These are phyloP conservation scores for Crotalus tigris DNA, from an alignment of 2,113 vertebrate species.

Conservation along the genomic window DNA sequence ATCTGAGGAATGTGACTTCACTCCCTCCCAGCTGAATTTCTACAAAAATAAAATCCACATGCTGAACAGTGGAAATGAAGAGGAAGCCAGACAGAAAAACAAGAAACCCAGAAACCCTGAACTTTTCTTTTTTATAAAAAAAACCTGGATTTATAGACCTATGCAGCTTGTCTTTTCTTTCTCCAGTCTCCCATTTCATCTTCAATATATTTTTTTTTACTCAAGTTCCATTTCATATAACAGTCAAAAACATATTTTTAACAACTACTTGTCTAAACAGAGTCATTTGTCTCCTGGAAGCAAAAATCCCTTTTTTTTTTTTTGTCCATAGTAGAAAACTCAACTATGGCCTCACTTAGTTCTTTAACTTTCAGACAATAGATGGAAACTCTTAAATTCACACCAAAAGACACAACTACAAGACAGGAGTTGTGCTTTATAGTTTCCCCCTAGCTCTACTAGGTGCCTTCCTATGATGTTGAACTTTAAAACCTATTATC, in stretches of 20 bases:
- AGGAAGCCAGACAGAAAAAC: neutral
- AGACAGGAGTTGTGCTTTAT: neutral
- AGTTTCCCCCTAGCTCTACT: neutral
- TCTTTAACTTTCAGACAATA: neutral
- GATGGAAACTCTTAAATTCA: neutral
- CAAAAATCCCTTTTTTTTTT: neutral
- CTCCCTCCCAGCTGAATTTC: neutral
- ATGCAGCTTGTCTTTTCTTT: neutral
- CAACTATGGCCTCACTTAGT: neutral
- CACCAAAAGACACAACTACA: neutral
- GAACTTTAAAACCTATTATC: neutral
- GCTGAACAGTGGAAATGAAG: neutral
- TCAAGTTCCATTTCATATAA: neutral
- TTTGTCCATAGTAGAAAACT: neutral
- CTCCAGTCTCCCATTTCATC: neutral
- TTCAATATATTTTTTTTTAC: neutral
- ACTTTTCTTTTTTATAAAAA: neutral
- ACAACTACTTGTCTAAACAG: neutral
- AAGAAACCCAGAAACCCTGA: neutral
- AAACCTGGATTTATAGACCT: neutral
- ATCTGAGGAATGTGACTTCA: conserved; percentile 15
- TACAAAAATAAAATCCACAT: neutral
- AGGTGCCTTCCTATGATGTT: neutral
- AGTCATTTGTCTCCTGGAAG: neutral
- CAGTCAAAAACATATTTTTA: neutral